Evolutionary conservation across 2,797 vertebrate species (phyloP), one percentile per base, ranked within the genome.

Genomic region (Typhlichthys eigenmanni): DNA sequence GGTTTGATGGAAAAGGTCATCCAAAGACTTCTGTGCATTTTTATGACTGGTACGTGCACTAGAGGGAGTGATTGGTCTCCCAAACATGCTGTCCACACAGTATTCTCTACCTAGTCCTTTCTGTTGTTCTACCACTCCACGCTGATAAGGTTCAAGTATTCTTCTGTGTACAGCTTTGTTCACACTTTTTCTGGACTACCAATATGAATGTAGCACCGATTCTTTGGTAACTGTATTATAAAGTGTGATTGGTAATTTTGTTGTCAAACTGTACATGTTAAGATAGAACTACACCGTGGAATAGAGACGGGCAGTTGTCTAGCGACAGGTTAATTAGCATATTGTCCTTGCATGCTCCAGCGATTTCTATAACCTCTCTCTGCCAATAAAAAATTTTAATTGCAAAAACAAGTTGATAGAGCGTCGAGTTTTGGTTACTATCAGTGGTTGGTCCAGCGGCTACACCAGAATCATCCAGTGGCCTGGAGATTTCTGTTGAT

Each of bases 1-100:
- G 90, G 92, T 94, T 92, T 92, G 88, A 90, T 90, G 91, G 87
- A 83, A 80, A 83, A 87, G 85, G 84, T 86, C 87, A 89, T 88
- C 72, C 82, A 75, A 65, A 53, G 71, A 24, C 62, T 43, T 54
- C 19, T 29, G 17, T 77, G 60, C 55, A 43, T 74, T 68, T 72
- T 61, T 69, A 29, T 75, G 78, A 76, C 61, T 62, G 1, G 58
- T 61, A 74, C 76, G 81, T 76, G 87, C 81, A 84, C 82, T 81
- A 81, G 84, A 76, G 82, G 81, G 82, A 77, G 81, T 79, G 78
- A 82, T 81, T 82, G 83, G 81, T 83, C 76, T 66, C 84, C 45
- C 58, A 63, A 73, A 57, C 60, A 29, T 61, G 12, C 52, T 24
- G 48, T 80, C 84, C 71, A 85, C 88, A 68, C 50, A 13, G 47